A percentile compares a stretch with the other conserved stretches of the same genome.
These are phyloP conservation scores for Andrena minutula DNA, from an alignment of 2,888 invertebrate species.

Conservation along the genomic window DNA sequence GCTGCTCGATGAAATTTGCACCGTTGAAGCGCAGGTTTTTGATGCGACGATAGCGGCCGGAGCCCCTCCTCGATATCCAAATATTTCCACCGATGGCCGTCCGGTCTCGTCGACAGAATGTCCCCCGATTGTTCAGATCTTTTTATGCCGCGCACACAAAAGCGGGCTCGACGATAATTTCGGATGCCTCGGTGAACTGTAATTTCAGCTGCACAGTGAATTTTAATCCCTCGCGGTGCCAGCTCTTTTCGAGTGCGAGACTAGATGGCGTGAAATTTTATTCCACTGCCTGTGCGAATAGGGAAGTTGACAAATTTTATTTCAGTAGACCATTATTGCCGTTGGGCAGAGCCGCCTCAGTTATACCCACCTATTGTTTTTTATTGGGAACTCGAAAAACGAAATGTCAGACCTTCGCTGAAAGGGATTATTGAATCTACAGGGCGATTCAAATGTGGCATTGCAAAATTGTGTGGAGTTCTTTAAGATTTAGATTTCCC, in stretches of 20 bases:
- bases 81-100: conserved; percentile 20
- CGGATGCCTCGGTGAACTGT: background rate
- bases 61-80: conserved; percentile 1
- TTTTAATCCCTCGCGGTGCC: background rate
- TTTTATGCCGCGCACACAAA: background rate
- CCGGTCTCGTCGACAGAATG: conserved; percentile 5
- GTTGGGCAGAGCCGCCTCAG: too few species aligned
- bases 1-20: conserved; percentile 50
- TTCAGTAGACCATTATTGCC: background rate
- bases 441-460: too few species aligned
- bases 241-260: background rate
- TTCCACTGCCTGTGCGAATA: background rate
- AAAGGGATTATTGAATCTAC: too few species aligned
- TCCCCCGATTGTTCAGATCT: background rate
- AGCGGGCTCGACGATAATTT: background rate
- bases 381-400: too few species aligned
- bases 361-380: too few species aligned
- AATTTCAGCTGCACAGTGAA: background rate
- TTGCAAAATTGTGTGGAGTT: too few species aligned
- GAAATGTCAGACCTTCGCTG: too few species aligned
- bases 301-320: background rate
- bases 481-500: too few species aligned
- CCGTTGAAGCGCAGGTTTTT: conserved; percentile 28
- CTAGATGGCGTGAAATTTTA: background rate
- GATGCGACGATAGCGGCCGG: background rate